phyloP scores from a whole-genome alignment of 2,888 invertebrate species.

The Doris montereyensis region DNA sequence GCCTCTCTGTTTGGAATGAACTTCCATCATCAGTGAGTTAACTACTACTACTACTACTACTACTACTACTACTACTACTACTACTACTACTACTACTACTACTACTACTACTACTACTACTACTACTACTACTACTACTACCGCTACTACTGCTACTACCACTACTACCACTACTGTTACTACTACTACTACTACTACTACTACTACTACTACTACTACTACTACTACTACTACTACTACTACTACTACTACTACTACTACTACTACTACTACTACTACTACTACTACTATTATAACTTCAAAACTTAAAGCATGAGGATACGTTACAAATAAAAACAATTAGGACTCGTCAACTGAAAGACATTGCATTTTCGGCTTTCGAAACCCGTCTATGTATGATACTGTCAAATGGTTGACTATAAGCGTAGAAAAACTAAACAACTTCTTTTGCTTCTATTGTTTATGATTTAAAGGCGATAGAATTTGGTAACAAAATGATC shows the following conservation, averaged over 20 bases:
- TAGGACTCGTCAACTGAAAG: too few relatives aligned
- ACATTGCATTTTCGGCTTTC: too few relatives aligned
- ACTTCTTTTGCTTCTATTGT: too few relatives aligned
- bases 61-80: slow-evolving; percentile 11
- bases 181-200: background rate
- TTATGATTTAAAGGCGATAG: too few relatives aligned
- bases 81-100: background rate
- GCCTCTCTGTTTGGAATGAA: too few relatives aligned
- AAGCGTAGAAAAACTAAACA: too few relatives aligned
- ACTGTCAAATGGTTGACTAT: too few relatives aligned
- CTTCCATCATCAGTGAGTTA: background rate
- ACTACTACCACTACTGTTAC: background rate
- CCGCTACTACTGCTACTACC: too few relatives aligned
- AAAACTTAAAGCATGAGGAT: too few relatives aligned
- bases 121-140: background rate
- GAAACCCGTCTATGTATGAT: too few relatives aligned
- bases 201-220: slow-evolving; percentile 17
- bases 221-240: background rate
- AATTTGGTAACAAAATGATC: too few relatives aligned
- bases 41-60: slow-evolving; percentile 12
- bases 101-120: background rate
- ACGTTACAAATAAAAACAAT: too few relatives aligned
- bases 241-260: background rate
- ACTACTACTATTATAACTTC: background rate
- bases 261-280: background rate